These are phyloP conservation scores for Mimumesa dahlbomi DNA, from an alignment of 2,888 invertebrate genomes.

Conservation along the genomic window DNA sequence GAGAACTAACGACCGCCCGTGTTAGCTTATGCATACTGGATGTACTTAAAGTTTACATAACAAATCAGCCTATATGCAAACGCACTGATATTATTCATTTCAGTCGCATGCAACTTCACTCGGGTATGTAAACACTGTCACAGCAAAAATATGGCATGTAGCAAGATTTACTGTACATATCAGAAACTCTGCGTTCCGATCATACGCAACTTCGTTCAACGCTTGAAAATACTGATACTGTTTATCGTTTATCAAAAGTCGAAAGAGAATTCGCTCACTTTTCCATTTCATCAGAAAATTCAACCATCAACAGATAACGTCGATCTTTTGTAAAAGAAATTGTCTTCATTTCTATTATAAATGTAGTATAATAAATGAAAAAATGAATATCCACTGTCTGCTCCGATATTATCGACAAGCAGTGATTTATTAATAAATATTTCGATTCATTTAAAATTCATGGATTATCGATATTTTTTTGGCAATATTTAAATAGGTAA, in stretches of 20 bases:
- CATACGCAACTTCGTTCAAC: neutral
- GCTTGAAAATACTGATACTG: neutral
- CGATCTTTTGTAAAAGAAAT: too few species aligned
- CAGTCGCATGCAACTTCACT: slow-evolving; percentile 45
- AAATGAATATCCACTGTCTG: too few species aligned
- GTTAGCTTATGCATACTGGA: neutral
- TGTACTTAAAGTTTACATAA: neutral
- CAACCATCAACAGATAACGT: too few species aligned
- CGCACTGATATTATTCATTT: slow-evolving; percentile 17
- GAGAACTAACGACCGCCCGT: neutral
- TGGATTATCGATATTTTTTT: too few species aligned
- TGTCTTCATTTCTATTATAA: too few species aligned
- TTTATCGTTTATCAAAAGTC: neutral
- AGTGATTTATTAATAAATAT: too few species aligned
- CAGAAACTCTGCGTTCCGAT: neutral
- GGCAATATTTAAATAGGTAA: too few species aligned
- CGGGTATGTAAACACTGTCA: slow-evolving; percentile 14
- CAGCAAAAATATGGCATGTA: slow-evolving; percentile 14
- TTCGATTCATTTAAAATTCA: too few species aligned
- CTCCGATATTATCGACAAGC: too few species aligned
- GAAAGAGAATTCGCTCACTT: slow-evolving; percentile 8
- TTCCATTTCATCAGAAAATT: slow-evolving; percentile 2
- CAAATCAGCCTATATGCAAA: slow-evolving; percentile 1
- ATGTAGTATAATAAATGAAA: too few species aligned
- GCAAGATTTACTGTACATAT: slow-evolving; percentile 15